phyloP scores from a whole-genome alignment of 2,113 vertebrate species.

The Xenopus tropicalis region UCB_Xtro_10.0 CM004448.2:48342501-48343000 shows the following conservation, averaged over 20 bases:
- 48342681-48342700: slow-evolving; percentile 45
- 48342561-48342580: slow-evolving; percentile 7
- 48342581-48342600: slow-evolving; percentile 7
- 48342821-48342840: not conserved
- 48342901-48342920: not conserved
- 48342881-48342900: slow-evolving; percentile 19
- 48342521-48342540: too few relatives aligned
- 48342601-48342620: slow-evolving; percentile 6
- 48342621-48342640: slow-evolving; percentile 38
- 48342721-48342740: slow-evolving; percentile 43
- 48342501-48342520: too few relatives aligned
- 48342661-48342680: slow-evolving; percentile 35
- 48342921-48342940: too few relatives aligned
- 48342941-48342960: too few relatives aligned
- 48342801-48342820: not conserved
- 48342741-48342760: slow-evolving; percentile 35
- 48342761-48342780: slow-evolving; percentile 34
- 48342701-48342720: slow-evolving; percentile 41
- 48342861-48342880: slow-evolving; percentile 17
- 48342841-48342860: slow-evolving; percentile 4
- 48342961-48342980: too few relatives aligned
- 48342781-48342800: slow-evolving; percentile 23
- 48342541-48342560: too few relatives aligned
- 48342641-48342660: slow-evolving; percentile 40
- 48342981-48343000: not conserved